Evolutionary conservation across 2,797 vertebrate genomes (phyloP).

Genomic region (Trichosurus vulpecula): DNA sequence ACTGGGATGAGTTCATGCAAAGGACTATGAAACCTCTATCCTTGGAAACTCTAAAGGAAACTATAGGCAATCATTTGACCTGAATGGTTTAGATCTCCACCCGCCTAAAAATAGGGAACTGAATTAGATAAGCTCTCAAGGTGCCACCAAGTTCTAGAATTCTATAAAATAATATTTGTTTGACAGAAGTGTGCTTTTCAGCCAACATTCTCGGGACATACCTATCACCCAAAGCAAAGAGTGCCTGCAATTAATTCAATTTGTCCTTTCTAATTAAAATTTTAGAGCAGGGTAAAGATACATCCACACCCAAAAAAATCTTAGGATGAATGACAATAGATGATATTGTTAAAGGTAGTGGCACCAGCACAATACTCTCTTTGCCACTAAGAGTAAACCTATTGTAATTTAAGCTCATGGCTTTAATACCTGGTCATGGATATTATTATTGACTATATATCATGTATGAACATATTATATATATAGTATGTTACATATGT

Average conservation of each 20-base stretch:
- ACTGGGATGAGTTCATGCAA: neutral
- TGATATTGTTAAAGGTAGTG: neutral
- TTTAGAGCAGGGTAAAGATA: slow-evolving; percentile 13
- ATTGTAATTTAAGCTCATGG: neutral
- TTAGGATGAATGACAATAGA: neutral
- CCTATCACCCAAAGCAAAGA: slow-evolving; percentile 21
- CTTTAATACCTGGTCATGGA: neutral
- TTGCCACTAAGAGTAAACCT: neutral
- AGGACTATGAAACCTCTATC: neutral
- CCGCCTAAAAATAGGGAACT: slow-evolving; percentile 18
- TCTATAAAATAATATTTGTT: slow-evolving; percentile 39
- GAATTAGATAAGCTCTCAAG: slow-evolving; percentile 14
- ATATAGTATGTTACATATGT: neutral
- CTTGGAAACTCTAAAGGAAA: neutral
- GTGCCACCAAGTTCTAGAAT: neutral
- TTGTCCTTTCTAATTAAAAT: slow-evolving; percentile 5
- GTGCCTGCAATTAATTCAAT: neutral
- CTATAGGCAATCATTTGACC: neutral
- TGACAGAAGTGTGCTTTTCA: neutral
- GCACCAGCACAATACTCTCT: neutral
- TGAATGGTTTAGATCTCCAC: neutral
- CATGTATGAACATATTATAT: neutral
- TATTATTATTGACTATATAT: neutral
- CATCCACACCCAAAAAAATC: neutral
- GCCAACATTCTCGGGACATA: slow-evolving; percentile 12